These are phyloP conservation scores for Tribolium madens DNA, from an alignment of 1,140 invertebrate genomes.

Conservation along the genomic window DNA sequence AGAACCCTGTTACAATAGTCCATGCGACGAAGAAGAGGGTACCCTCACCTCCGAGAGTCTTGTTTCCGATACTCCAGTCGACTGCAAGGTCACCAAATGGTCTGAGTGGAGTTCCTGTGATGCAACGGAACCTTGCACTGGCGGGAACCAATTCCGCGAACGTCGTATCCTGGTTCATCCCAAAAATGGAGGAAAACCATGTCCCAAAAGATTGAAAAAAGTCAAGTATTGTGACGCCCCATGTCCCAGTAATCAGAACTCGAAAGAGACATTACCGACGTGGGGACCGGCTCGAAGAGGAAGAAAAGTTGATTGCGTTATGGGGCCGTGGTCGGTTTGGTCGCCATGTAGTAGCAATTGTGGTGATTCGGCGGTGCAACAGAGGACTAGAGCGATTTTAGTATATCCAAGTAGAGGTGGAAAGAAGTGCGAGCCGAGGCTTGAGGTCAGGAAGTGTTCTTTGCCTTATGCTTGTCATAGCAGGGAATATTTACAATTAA, in stretches of 20 bases:
- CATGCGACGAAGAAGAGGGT: conserved; percentile 8
- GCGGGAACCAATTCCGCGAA: background rate
- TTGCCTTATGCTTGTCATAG: conserved; percentile 48
- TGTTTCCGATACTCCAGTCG: conserved; percentile 54
- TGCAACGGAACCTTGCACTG: conserved; percentile 57
- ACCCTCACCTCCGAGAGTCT: background rate
- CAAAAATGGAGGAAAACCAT: conserved; percentile 76
- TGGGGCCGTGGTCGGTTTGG: conserved; percentile 50
- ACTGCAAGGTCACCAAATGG: conserved; percentile 75
- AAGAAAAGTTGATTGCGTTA: conserved; percentile 46
- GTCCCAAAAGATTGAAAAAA: conserved; percentile 72
- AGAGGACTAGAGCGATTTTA: conserved; percentile 44
- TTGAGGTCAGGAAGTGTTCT: conserved; percentile 46
- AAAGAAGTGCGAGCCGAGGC: conserved; percentile 31
- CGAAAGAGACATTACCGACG: background rate
- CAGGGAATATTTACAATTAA: conserved; percentile 26
- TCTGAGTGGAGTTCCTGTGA: conserved; percentile 72
- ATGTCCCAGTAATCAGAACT: conserved; percentile 53
- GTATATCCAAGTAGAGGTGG: conserved; percentile 34
- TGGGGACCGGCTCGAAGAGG: background rate
- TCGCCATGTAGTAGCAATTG: conserved; percentile 51
- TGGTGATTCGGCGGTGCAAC: conserved; percentile 47
- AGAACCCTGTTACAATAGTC: conserved; percentile 62
- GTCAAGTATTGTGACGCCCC: conserved; percentile 67
- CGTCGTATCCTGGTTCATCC: conserved; percentile 61